phyloP scores from a whole-genome alignment of 2,888 invertebrate species.

The Anticlea derivata region DNA sequence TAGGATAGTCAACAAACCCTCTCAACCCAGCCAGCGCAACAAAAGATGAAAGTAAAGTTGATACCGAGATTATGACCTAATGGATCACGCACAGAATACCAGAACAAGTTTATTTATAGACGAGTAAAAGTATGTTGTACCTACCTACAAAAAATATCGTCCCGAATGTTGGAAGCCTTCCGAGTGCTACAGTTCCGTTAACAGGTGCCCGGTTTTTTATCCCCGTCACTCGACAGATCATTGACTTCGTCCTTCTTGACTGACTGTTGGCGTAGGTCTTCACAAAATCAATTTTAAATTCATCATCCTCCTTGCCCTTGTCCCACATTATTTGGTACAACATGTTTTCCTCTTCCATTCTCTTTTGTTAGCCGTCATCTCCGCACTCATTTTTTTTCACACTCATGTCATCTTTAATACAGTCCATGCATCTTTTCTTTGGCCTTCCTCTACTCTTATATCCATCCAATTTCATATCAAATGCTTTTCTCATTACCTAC shows the following conservation, averaged over 20 bases:
- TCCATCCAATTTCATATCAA: no score
- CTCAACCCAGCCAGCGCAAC: constrained; percentile 5
- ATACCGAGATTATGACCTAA: constrained; percentile 42
- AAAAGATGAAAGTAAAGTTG: constrained; percentile 41
- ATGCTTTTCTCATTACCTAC: no score
- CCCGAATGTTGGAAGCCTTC: constrained; percentile 70
- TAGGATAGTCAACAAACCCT: background rate
- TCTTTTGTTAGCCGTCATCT: no score
- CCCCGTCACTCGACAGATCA: constrained; percentile 42
- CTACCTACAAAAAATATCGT: constrained; percentile 64
- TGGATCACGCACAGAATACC: constrained; percentile 53
- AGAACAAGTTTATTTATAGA: constrained; percentile 71
- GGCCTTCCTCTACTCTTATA: no score
- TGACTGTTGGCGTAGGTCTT: constrained; percentile 66
- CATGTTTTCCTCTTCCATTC: no score
- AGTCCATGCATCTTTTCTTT: no score
- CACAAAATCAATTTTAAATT: no score
- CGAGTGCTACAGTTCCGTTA: constrained; percentile 50
- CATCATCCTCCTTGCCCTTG: no score
- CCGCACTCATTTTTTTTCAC: no score
- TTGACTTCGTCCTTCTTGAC: constrained; percentile 42
- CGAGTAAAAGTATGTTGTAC: constrained; percentile 58
- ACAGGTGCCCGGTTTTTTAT: constrained; percentile 56
- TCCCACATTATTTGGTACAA: no score
- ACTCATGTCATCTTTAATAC: no score